Evolutionary conservation across 2,113 vertebrate species (phyloP).

Genomic region (Malurus elegans): DNA sequence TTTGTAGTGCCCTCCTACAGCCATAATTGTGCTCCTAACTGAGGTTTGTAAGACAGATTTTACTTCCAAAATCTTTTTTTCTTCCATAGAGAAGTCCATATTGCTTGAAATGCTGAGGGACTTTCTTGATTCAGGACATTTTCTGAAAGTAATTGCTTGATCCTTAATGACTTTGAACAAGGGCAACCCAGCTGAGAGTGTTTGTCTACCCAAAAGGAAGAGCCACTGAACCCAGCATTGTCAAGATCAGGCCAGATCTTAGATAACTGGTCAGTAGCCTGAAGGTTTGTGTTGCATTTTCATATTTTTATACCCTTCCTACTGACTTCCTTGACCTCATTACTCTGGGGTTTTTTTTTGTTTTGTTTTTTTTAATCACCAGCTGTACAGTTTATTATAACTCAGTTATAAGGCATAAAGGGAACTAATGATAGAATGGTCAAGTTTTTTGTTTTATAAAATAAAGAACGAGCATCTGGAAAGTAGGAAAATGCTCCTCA

Average conservation of each 20-base stretch:
- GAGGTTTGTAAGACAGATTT: neutral
- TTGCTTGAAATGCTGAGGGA: neutral
- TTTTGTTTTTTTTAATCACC: neutral
- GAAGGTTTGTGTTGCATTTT: neutral
- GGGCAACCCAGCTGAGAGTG: neutral
- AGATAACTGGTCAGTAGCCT: neutral
- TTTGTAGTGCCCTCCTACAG: neutral
- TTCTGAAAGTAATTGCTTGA: neutral
- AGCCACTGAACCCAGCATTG: neutral
- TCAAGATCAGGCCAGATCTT: neutral
- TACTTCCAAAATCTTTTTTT: neutral
- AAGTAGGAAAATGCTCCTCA: neutral
- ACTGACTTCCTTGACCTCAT: neutral
- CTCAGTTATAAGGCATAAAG: neutral
- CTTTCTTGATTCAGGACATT: neutral
- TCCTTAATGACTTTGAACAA: neutral
- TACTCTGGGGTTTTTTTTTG: neutral
- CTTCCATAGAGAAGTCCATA: neutral
- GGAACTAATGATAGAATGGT: neutral
- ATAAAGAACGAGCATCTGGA: neutral
- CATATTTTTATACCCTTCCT: neutral
- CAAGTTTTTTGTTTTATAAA: neutral
- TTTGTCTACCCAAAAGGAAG: neutral
- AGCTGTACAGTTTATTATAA: neutral
- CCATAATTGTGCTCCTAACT: neutral